Evolutionary conservation across 2,113 vertebrate genomes (phyloP).

Genomic region (Lates calcarifer): DNA sequence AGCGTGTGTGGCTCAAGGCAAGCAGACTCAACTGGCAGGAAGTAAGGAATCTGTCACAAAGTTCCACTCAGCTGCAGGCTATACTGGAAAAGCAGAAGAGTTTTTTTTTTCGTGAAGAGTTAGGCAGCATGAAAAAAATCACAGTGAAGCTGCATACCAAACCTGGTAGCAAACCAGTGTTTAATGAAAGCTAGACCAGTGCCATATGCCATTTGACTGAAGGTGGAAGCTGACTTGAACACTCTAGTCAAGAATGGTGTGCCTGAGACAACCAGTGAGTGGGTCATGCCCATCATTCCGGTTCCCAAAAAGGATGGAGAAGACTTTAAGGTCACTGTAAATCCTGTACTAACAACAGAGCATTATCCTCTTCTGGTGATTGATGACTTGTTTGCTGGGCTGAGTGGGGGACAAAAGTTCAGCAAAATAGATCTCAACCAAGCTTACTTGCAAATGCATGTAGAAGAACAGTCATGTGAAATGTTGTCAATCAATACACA

Average conservation of each 20-base stretch:
- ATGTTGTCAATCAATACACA: conserved; percentile 28
- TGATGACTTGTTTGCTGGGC: conserved; percentile 2
- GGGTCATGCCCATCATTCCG: conserved; percentile 1
- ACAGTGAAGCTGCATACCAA: not conserved
- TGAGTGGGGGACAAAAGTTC: conserved; percentile 6
- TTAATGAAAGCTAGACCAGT: conserved; percentile 1
- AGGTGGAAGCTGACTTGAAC: conserved; percentile 17
- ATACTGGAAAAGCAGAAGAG: not conserved
- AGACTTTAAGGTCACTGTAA: not conserved
- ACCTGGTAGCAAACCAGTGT: not conserved
- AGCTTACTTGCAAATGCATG: conserved; percentile 10
- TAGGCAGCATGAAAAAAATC: conserved; percentile 12
- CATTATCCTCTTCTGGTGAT: not conserved
- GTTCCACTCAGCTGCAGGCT: not conserved
- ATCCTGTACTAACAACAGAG: not conserved
- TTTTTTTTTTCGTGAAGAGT: conserved; percentile 21
- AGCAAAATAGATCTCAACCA: conserved; percentile 20
- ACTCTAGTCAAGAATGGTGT: not conserved
- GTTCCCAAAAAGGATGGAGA: not conserved
- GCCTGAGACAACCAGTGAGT: not conserved
- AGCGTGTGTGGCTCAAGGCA: not conserved
- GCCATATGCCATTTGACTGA: not conserved
- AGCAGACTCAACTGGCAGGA: conserved; percentile 18
- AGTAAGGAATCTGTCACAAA: not conserved
- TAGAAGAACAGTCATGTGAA: not conserved